Percentiles rank a stretch among this genome's conserved stretches.
Conservation (phyloP, 2,113 vertebrate species). For the Ascaphus truei region DNA sequence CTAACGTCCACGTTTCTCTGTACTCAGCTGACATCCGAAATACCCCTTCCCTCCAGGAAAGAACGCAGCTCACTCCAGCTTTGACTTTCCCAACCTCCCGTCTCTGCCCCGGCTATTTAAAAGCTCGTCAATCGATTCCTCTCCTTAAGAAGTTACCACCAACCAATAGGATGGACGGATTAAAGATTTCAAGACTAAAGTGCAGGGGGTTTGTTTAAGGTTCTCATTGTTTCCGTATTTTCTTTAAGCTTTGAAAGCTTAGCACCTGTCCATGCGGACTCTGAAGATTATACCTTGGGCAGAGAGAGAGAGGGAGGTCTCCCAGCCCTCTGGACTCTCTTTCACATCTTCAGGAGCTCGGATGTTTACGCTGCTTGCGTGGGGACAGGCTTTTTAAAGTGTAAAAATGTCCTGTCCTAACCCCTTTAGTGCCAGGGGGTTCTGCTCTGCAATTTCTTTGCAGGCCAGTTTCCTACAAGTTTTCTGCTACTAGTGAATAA, state of each 20-base stretch:
- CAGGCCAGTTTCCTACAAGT: no score
- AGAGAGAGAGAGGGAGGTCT: background rate
- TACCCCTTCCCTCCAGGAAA: background rate
- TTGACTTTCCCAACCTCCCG: background rate
- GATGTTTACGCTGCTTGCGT: no score
- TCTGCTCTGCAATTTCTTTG: no score
- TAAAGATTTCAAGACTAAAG: slow-evolving; percentile 2
- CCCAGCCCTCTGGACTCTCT: no score
- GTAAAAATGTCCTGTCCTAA: no score
- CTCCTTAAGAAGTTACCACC: background rate
- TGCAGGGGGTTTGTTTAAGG: no score
- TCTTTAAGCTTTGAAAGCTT: background rate
- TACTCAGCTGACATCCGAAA: background rate
- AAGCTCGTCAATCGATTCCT: background rate
- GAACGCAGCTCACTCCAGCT: background rate
- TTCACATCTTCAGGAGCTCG: no score
- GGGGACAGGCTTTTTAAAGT: no score
- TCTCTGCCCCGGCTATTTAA: background rate
- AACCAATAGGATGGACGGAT: background rate
- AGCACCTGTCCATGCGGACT: background rate
- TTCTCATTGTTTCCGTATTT: background rate
- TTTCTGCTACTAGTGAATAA: no score
- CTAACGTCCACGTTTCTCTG: background rate
- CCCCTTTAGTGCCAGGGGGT: no score
- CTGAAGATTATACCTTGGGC: background rate